Base-by-base conservation (phyloP, 1,140 invertebrate genomes). In the Euglossa dilemma region DNA sequence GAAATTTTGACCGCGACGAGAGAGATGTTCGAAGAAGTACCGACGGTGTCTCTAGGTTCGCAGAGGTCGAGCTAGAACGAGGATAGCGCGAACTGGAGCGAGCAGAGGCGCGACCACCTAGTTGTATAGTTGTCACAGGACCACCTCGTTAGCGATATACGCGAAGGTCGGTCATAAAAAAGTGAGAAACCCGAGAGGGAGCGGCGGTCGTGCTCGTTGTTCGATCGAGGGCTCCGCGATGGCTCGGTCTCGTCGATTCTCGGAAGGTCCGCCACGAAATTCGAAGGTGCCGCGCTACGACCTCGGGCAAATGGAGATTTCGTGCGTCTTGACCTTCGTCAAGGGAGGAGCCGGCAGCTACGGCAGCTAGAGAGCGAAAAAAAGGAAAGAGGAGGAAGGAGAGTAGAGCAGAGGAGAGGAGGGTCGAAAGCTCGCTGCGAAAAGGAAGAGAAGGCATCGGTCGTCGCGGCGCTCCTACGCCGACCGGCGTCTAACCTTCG, bases 321-420 rank as follows among this genome's bases (percentile, higher is more conserved):
- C 85, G 80, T 90, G 90, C 87, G 91, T 92, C 91, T 92, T 91
- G 91, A 93, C 92, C 92, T 93, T 92, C 92, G 90, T 92, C 92
- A 92, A 92, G 88, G 88, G 87, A 89, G 88, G 87, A 89, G 87
- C 84, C 72, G 59, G 67, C 84, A 67, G 36, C 36, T 23, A 74
- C 72, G 73, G 76, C 84, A 69, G 63, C 80, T 72, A 56, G 56
- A 56, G 43, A 45, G 23, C 9, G 45, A 23, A 80, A 14, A 56
- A 23, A 80, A 25, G 43, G 47, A 23, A 7, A 57, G 3, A 11
- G 20, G 23, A n/a, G 11, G n/a, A 59, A 3, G 11, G 77, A 56
- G 14, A 71, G 25, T 54, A n/a, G 47, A 25, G 18, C 18, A 56
- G 56, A 11, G 6, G 7, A 56, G 25, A 16, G 25, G 3, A 52